Evolutionary conservation across 2,888 invertebrate species (phyloP), one percentile per base, ranked within the genome.

Genomic region (Pheosia gnoma): DNA sequence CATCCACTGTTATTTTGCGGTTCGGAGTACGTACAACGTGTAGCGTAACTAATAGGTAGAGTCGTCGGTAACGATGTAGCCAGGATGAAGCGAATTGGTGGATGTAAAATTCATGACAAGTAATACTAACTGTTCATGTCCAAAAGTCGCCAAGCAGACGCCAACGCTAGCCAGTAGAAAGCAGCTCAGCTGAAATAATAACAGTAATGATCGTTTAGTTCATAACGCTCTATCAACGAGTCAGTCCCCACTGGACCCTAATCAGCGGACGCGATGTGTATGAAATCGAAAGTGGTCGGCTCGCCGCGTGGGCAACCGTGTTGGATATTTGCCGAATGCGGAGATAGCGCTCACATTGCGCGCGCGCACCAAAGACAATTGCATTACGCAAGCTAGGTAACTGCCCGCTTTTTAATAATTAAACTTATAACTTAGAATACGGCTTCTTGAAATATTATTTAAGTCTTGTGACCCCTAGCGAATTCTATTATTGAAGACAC

Each of bases 71-170:
- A 47, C 11, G n/a, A 47, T n/a, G 47, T 47, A n/a, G 9, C 9
- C 4, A 66, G 63, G 68, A 72, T 71, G 65, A 67, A 69, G 74
- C 67, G 75, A 75, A 63, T 69, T 59, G 49, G 57, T 57, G 62
- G 49, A 58, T 54, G 62, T 70, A 66, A 63, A 68, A 74, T 81
- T 78, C 80, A 78, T 74, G 70, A 78, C 25, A 25, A 25, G 25
- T 76, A 66, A 87, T 91, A 93, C 93, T 93, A 86, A 93, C 93
- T 93, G 93, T 89, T 93, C 91, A 83, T 85, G 81, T 83, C 93
- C 93, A 84, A 93, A 93, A 85, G 93, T 93, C 86, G 93, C 93
- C 80, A 87, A 79, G 90, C 90, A 87, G 86, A 90, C 84, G 75
- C 90, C 91, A 87, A 89, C 76, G 85, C 86, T 81, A 85, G 90